phyloP scores from a whole-genome alignment of 1,140 invertebrate genomes.

The Polypedilum pembai region DNA sequence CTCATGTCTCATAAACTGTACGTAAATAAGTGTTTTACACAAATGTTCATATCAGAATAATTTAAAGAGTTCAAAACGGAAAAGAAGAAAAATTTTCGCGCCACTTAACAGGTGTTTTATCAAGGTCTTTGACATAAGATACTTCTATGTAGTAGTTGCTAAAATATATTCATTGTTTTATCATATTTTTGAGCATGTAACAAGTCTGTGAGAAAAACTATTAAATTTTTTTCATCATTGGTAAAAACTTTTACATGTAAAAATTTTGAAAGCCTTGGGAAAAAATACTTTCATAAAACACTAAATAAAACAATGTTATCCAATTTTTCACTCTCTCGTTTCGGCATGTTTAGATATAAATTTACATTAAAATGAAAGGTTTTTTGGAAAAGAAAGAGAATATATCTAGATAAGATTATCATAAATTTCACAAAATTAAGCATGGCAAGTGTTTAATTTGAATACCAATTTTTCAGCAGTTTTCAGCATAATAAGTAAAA shows the following conservation, averaged over 20 bases:
- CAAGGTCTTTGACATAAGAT: neutral
- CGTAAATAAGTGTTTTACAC: neutral
- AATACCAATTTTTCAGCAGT: slow-evolving; percentile 12
- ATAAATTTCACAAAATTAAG: neutral
- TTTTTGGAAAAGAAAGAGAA: neutral
- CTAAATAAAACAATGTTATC: no score
- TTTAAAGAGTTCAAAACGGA: neutral
- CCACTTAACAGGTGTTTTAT: slow-evolving; percentile 22
- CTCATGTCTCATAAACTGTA: neutral
- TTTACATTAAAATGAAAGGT: no score
- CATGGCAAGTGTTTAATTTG: slow-evolving; percentile 1
- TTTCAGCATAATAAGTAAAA: neutral
- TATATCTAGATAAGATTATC: slow-evolving; percentile 21
- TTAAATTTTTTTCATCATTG: no score
- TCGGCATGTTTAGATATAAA: no score
- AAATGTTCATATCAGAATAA: neutral
- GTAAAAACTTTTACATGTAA: no score
- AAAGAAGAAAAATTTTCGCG: slow-evolving; percentile 2
- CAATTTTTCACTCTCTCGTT: no score
- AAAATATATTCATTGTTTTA: no score
- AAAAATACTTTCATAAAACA: no score
- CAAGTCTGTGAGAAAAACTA: no score
- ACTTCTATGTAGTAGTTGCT: no score
- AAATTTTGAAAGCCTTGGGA: no score
- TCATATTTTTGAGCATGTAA: no score